Base-by-base conservation (phyloP, 2,797 vertebrate genomes). In the Acrossocheilus wenchowensis region DNA sequence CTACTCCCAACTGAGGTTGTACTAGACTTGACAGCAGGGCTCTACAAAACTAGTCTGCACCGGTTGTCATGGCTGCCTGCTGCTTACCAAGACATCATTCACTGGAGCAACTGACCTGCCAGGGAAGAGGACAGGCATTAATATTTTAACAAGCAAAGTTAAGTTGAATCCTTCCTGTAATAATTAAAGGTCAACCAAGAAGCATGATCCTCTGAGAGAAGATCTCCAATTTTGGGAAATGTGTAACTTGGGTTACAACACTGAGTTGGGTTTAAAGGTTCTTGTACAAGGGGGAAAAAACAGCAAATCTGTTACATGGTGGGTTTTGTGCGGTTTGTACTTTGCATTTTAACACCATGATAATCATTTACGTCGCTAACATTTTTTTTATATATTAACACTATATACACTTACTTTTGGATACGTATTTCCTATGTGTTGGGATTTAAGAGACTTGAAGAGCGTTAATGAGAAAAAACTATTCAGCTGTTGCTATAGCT, bases 11-110 rank as follows among this genome's bases (percentile, higher is more conserved):
- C 30, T 39, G 64, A 54, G 41, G 34, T 77, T 73, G 50, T 34
- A 85, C 43, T 26, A 26, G 41, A 74, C 52, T 77, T 48, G 10
- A 66, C 39, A 78, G 64, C 34, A 57, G n/a, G 23, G 2, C 39
- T 60, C 60, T 64, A 10, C 14, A 71, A 81, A 89, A 87, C 87
- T 62, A 85, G 89, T 85, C 62, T 82, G 74, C 15, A 45, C 84
- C 82, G 41, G 87, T 64, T 85, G 41, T 43, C 41, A 34, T 23
- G 11, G 39, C 41, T 41, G 77, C 57, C 52, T 26, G 26, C 72
- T 45, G 45, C 30, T 39, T 71, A 69, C 41, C 2, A 71, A 45
- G 30, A 39, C 52, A 50, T 41, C 14, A 73, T 17, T 81, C 41
- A 43, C 54, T 64, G 17, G 21, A 66, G 11, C 10, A 41, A 52